phyloP scores from a whole-genome alignment of 2,113 vertebrate species.

The Hippocampus comes region DNA sequence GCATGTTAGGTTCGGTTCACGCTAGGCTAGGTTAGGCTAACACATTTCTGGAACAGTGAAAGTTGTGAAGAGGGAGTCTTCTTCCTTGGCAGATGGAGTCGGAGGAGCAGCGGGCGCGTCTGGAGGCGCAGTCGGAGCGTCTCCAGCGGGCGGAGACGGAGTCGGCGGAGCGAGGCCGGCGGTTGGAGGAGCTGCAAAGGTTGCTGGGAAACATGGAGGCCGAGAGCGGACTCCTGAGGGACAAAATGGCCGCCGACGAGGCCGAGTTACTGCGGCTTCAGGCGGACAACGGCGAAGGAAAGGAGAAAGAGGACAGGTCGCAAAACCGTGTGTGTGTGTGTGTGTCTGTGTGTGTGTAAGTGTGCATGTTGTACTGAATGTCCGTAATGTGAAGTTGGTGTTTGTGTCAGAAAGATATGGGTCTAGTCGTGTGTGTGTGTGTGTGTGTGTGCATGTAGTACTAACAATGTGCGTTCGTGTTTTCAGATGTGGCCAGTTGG shows the following conservation, averaged over 20 bases:
- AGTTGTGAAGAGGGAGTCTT: neutral
- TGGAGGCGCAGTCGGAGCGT: constrained; percentile 56
- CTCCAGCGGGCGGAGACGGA: constrained; percentile 62
- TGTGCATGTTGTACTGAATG: no score
- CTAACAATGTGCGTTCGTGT: constrained; percentile 1
- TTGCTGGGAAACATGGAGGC: constrained; percentile 76
- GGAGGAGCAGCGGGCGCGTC: constrained; percentile 56
- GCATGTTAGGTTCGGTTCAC: no score
- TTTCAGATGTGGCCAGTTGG: constrained; percentile 75
- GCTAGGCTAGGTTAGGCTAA: no score
- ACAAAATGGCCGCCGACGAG: constrained; percentile 73
- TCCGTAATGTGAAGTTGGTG: neutral
- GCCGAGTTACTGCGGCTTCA: constrained; percentile 73
- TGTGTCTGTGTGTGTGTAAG: neutral
- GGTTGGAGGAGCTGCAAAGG: constrained; percentile 76
- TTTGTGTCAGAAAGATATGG: neutral
- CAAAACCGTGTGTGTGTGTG: neutral
- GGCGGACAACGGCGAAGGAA: constrained; percentile 39
- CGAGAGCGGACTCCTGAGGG: constrained; percentile 74
- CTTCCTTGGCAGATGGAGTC: constrained; percentile 62
- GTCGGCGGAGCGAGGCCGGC: constrained; percentile 56
- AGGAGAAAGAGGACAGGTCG: constrained; percentile 73
- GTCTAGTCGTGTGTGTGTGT: neutral
- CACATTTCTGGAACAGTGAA: neutral
- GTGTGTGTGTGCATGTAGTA: neutral